Conservation (phyloP, 2,888 invertebrate genomes). For the Amiota mariae region DNA sequence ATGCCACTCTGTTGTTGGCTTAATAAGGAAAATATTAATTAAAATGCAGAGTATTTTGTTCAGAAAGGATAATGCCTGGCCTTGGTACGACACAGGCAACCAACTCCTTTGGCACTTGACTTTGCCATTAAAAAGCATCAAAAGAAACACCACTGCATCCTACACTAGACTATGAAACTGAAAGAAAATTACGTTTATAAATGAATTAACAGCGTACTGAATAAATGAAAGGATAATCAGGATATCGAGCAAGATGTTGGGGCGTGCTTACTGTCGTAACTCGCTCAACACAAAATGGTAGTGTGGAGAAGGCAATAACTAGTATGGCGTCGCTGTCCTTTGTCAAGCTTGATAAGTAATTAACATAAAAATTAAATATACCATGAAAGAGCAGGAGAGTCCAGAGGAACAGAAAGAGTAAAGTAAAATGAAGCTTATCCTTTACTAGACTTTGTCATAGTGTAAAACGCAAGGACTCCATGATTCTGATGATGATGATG, state of each 20-base stretch:
- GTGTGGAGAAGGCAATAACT: conserved; percentile 36
- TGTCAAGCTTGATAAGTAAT: conserved; percentile 41
- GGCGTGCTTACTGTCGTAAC: neutral
- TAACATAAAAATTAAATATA: conserved; percentile 61
- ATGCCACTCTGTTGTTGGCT: conserved; percentile 31
- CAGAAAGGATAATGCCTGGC: too few relatives aligned
- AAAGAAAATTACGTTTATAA: conserved; percentile 60
- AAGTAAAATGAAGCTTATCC: conserved; percentile 17
- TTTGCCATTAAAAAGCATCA: conserved; percentile 8
- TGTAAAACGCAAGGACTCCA: too few relatives aligned
- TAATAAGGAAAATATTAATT: conserved; percentile 62
- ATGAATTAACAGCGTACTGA: conserved; percentile 70
- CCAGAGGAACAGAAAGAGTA: too few relatives aligned
- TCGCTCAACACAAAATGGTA: conserved; percentile 54
- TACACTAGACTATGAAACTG: neutral
- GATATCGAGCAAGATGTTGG: conserved; percentile 47
- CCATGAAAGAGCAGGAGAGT: neutral
- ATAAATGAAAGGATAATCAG: conserved; percentile 72
- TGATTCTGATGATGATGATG: too few relatives aligned
- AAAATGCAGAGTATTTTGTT: conserved; percentile 53
- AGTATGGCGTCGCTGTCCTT: neutral
- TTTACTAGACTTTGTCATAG: neutral
- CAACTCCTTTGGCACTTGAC: conserved; percentile 24
- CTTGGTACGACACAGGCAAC: conserved; percentile 29
- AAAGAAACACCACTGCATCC: neutral